Base-by-base conservation (phyloP, 2,888 invertebrate genomes). In the Campopleginae sp. region DNA sequence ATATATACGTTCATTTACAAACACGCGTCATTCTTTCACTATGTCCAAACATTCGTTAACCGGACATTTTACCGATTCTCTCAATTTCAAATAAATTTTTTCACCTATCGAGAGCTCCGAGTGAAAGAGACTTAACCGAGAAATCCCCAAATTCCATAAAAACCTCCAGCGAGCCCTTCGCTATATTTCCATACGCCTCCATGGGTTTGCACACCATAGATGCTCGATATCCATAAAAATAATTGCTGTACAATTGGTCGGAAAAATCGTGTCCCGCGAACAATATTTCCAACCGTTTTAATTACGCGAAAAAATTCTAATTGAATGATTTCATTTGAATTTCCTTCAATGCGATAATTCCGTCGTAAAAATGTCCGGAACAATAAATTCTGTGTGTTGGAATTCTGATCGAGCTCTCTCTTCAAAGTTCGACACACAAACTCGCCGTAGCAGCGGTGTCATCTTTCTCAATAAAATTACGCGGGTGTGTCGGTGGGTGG, bases 381-480 rank as follows among this genome's bases (percentile, higher is more conserved):
- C 14, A 31, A 31, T 31, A 17, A 33, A 33, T 31, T 7, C n/a
- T 3, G 5, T 19, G 5, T 19, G 33, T 2, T 23, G 58, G 44
- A 68, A 44, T 58, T 44, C 31, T 12, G 42, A 12, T 44, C 44
- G 19, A 17, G 14, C 27, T 70, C 33, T 27, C 23, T 27, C 33
- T 31, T 68, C 19, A 46, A 54, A 44, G 23, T 27, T 19, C 4
- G 3, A 17, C 33, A n/a, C 2, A 38, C 10, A 8, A 65, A 65
- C 8, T 10, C 2, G 19, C 33, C n/a, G 4, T 31, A 14, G 19
- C 19, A 8, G 75, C 12, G 48, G 76, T 82, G 76, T 85, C 76
- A 44, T 80, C 66, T 85, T 82, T 77, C 85, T 63, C 85, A 51
- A 85, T 85, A 80, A 82, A 80, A 80, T 82, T 14, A 7, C 17